Percentiles rank a stretch among this genome's conserved stretches.
These are phyloP conservation scores for Orthosia cruda DNA, from an alignment of 2,888 invertebrate genomes.

Conservation along the genomic window DNA sequence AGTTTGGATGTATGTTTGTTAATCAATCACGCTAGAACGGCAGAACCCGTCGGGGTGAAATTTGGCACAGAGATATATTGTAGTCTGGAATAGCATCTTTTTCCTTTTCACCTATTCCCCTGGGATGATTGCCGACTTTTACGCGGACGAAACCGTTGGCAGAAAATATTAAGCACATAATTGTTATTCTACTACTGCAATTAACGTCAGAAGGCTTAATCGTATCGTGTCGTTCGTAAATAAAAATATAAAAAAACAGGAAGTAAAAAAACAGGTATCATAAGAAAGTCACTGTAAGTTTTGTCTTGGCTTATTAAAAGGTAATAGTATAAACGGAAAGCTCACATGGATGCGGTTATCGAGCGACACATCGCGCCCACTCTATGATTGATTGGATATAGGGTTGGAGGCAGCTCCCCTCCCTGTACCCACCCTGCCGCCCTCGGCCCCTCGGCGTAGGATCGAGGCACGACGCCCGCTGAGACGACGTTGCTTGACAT, in stretches of 20 bases:
- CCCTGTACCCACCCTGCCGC: slow-evolving; percentile 36
- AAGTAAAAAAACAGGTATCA: neutral
- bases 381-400: slow-evolving; percentile 83
- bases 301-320: slow-evolving; percentile 58
- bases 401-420: slow-evolving; percentile 62
- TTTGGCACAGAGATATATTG: too few species aligned
- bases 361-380: slow-evolving; percentile 74
- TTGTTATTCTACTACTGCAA: too few species aligned
- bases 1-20: too few species aligned
- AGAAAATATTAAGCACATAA: too few species aligned
- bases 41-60: too few species aligned
- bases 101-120: too few species aligned
- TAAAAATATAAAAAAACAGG: neutral
- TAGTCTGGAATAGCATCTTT: too few species aligned
- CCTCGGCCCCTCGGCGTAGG: slow-evolving; percentile 54
- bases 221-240: neutral
- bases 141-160: too few species aligned
- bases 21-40: too few species aligned
- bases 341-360: slow-evolving; percentile 71
- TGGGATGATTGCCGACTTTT: too few species aligned
- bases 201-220: neutral
- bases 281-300: slow-evolving; percentile 19
- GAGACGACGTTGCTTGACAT: slow-evolving; percentile 83
- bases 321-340: slow-evolving; percentile 66
- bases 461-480: slow-evolving; percentile 75